Evolutionary conservation across 1,140 invertebrate species (phyloP), one percentile per base, ranked within the genome.

Genomic region (Drosophila micromelanica): DNA sequence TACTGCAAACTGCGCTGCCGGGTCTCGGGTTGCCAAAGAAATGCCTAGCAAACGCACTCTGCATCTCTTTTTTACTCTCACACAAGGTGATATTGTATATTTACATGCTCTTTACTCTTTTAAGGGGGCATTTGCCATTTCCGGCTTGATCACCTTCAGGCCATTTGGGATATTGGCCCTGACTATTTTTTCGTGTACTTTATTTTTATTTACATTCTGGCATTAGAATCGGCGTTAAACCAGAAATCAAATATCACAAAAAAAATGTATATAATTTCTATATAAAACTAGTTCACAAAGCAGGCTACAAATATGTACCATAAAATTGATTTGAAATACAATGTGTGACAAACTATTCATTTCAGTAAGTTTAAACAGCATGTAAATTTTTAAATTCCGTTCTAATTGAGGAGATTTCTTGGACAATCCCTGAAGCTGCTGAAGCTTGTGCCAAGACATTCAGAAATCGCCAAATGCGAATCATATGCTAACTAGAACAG

Each of bases 101-200:
- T 8, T 38, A 40, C 17, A 5, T 52, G 40, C 11, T 12, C 8
- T 45, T 35, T 62, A 23, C 17, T 64, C 45, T 57, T 9, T 20
- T 11, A 13, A 42, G 38, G 17, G 37, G 45, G 27, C 27, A 13
- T 43, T 20, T 61, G 51, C 9, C 27, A 63, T 70, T 74, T 74
- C 67, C 67, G 65, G 67, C 52, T 70, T 74, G 37, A 17, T 70
- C 43, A 63, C 55, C 67, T 74, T 73, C 46, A 46, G 35, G 9
- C 52, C 52, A 9, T 59, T 65, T 59, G 46, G 49, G 35, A 49
- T 49, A 32, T 48, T 38, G 52, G 12, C 62, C 54, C 49, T 72
- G 62, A 40, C 13, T 40, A 57, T n/a, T 35, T 20, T 51, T 71
- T 71, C 54, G 37, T 72, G 7, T 48, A 40, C 56, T 49, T 49